Conservation (phyloP, 2,113 vertebrate species). For the Passer montanus region DNA sequence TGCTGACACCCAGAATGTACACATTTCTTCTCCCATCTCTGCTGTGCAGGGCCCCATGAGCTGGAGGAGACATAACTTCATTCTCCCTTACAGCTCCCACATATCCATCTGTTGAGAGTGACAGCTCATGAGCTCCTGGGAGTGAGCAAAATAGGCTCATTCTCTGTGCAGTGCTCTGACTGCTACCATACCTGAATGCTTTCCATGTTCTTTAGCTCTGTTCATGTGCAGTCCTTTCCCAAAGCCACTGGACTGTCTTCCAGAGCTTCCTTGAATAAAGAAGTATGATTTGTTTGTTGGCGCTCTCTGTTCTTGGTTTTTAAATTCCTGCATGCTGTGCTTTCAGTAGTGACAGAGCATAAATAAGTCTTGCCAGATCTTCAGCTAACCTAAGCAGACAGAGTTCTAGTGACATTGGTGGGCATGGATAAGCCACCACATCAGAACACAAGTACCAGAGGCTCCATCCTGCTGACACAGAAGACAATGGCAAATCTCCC, state of each 20-base stretch:
- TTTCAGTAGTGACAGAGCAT: not conserved
- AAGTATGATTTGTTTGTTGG: not conserved
- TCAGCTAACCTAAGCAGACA: not conserved
- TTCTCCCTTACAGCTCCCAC: not conserved
- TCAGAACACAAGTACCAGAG: not conserved
- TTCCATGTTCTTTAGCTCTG: not conserved
- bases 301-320: not conserved
- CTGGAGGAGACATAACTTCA: not conserved
- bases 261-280: not conserved
- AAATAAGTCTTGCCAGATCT: not conserved
- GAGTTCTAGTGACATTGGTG: not conserved
- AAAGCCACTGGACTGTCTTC: not conserved
- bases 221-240: not conserved
- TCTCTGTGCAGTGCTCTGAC: rapidly evolving
- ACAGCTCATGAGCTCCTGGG: rapidly evolving
- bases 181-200: not conserved
- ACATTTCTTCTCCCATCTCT: not conserved
- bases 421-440: not conserved
- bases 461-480: not conserved
- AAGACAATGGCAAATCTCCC: constrained; percentile 26
- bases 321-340: not conserved
- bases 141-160: rapidly evolving
- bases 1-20: rapidly evolving
- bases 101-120: rapidly evolving
- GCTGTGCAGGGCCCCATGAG: rapidly evolving